Conservation (phyloP, 2,888 invertebrate species). For the Rhingia rostrata region DNA sequence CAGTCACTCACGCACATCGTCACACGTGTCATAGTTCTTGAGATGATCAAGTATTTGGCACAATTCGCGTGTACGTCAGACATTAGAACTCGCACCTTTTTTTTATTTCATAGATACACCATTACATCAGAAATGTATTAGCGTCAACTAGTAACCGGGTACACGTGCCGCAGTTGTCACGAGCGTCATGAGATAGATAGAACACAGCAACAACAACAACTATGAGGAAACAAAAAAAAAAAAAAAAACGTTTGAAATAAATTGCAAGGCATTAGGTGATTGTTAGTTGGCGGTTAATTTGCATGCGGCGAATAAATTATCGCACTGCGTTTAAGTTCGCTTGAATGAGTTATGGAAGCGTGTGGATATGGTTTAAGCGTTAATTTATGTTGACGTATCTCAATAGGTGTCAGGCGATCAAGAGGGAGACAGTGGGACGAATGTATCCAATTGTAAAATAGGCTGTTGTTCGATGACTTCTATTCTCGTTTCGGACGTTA, state of each 20-base stretch:
- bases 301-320: slow-evolving; percentile 49
- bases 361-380: slow-evolving; percentile 18
- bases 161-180: slow-evolving; percentile 42
- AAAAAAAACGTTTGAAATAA: slow-evolving; percentile 9
- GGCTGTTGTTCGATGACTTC: too few species aligned
- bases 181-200: slow-evolving; percentile 17
- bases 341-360: slow-evolving; percentile 13
- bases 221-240: slow-evolving; percentile 1
- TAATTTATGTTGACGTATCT: slow-evolving; percentile 32
- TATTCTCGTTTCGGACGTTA: too few species aligned
- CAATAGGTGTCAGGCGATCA: slow-evolving; percentile 4
- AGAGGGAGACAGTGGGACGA: not conserved
- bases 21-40: slow-evolving; percentile 24
- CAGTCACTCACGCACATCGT: not conserved
- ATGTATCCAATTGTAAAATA: too few species aligned
- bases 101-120: slow-evolving; percentile 3
- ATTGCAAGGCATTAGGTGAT: slow-evolving; percentile 39
- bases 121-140: slow-evolving; percentile 24
- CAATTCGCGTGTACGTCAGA: slow-evolving; percentile 37
- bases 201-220: not conserved
- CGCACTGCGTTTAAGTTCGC: not conserved
- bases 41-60: not conserved
- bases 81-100: slow-evolving; percentile 32
- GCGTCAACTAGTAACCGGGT: slow-evolving; percentile 3
- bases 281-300: slow-evolving; percentile 41